These are phyloP conservation scores for Lepidochitona cinerea DNA, from an alignment of 2,888 invertebrate genomes.

Conservation along the genomic window DNA sequence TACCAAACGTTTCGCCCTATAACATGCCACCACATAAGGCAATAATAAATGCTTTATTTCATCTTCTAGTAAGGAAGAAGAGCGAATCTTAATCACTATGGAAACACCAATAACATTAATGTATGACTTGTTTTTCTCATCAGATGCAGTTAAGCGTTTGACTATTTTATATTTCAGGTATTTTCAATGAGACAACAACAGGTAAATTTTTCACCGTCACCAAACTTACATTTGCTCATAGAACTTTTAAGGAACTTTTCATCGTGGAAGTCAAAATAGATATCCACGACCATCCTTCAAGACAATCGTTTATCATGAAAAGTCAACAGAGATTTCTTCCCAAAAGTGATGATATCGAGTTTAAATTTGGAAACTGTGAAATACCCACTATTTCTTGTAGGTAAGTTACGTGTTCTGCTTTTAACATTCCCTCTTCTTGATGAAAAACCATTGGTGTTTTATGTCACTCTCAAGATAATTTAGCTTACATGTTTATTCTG, in stretches of 20 bases:
- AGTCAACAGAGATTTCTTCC: constrained; percentile 38
- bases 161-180: constrained; percentile 38
- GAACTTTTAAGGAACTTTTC: constrained; percentile 50
- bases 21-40: no score
- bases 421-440: no score
- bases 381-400: not conserved
- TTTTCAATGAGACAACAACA: constrained; percentile 44
- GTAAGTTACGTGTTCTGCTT: not conserved
- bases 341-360: constrained; percentile 43
- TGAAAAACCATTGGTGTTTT: no score
- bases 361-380: constrained; percentile 5
- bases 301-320: constrained; percentile 30
- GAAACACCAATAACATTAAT: no score
- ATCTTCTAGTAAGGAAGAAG: no score
- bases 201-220: constrained; percentile 46
- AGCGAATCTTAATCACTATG: no score
- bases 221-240: constrained; percentile 63
- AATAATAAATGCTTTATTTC: no score
- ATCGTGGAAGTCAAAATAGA: constrained; percentile 57
- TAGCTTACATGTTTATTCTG: no score
- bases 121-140: no score
- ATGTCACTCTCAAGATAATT: no score
- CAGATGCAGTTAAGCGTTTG: no score
- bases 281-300: constrained; percentile 17
- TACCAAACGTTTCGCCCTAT: no score